phyloP scores from a whole-genome alignment of 1,140 invertebrate species.

The Tribolium castaneum region DNA sequence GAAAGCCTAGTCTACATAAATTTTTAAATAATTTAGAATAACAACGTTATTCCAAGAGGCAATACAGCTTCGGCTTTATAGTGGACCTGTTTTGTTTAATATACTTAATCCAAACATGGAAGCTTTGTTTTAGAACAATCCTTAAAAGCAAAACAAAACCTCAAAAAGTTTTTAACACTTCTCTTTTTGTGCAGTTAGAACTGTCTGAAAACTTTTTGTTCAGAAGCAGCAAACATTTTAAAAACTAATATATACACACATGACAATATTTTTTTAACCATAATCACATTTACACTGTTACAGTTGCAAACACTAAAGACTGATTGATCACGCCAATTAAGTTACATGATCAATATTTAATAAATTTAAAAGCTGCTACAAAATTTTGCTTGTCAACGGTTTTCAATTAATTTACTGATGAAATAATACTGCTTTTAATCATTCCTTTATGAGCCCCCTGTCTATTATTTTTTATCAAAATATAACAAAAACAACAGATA shows the following conservation, averaged over 20 bases:
- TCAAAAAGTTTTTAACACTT: background rate
- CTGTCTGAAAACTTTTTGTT: background rate
- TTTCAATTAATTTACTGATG: background rate
- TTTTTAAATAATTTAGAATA: background rate
- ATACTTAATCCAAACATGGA: background rate
- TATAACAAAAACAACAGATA: background rate
- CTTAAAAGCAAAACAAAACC: background rate
- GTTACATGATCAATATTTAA: background rate
- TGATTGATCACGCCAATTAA: background rate
- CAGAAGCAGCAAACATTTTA: background rate
- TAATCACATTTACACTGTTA: no score
- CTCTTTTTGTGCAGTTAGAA: background rate
- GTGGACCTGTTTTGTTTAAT: background rate
- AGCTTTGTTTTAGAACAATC: background rate
- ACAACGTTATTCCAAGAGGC: background rate
- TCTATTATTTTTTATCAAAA: background rate
- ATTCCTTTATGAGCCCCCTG: background rate
- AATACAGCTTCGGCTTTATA: background rate
- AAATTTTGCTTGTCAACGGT: background rate
- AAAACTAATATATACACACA: background rate
- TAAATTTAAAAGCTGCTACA: background rate
- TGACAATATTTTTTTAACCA: background rate
- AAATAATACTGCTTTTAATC: background rate
- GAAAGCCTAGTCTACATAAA: background rate
- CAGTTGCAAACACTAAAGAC: background rate